These are phyloP conservation scores for Drosophila pseudoananassae DNA, from an alignment of 1,140 invertebrate species.

Conservation along the genomic window DNA sequence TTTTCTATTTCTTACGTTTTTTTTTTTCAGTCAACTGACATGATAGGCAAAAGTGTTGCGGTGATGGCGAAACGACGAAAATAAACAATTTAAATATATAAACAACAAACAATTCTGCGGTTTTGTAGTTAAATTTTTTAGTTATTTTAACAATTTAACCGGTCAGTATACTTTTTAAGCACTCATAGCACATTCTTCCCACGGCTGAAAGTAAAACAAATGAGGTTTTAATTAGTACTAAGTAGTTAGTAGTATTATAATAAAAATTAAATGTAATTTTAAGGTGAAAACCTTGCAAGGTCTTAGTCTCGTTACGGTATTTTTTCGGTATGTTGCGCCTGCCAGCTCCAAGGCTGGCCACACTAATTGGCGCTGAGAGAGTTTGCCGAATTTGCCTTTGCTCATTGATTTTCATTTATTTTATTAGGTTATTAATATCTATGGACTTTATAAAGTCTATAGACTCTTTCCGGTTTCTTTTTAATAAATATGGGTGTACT, in stretches of 20 bases:
- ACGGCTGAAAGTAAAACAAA: slow-evolving; percentile 8
- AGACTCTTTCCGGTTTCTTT: background rate
- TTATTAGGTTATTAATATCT: slow-evolving; percentile 1
- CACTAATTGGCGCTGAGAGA: slow-evolving; percentile 31
- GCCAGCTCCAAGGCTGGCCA: slow-evolving; percentile 50
- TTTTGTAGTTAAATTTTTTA: slow-evolving; percentile 48
- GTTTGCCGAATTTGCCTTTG: slow-evolving; percentile 36
- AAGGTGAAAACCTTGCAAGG: background rate
- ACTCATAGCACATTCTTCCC: slow-evolving; percentile 6
- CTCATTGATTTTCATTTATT: slow-evolving; percentile 57
- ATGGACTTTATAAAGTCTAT: background rate
- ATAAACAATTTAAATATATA: slow-evolving; percentile 21
- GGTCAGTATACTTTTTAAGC: slow-evolving; percentile 39
- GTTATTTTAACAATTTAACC: slow-evolving; percentile 45
- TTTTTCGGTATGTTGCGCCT: slow-evolving; percentile 50
- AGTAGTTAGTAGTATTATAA: no score
- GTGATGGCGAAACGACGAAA: slow-evolving; percentile 15
- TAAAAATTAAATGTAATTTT: no score
- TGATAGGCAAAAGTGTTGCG: slow-evolving; percentile 45
- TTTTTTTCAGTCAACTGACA: slow-evolving; percentile 29
- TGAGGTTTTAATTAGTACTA: slow-evolving; percentile 2
- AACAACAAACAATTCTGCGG: background rate
- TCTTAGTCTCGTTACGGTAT: slow-evolving; percentile 34
- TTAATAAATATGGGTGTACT: background rate
- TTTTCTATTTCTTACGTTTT: slow-evolving; percentile 15